Evolutionary conservation across 2,113 vertebrate genomes (phyloP).

Genomic region (Gulo gulo): DNA sequence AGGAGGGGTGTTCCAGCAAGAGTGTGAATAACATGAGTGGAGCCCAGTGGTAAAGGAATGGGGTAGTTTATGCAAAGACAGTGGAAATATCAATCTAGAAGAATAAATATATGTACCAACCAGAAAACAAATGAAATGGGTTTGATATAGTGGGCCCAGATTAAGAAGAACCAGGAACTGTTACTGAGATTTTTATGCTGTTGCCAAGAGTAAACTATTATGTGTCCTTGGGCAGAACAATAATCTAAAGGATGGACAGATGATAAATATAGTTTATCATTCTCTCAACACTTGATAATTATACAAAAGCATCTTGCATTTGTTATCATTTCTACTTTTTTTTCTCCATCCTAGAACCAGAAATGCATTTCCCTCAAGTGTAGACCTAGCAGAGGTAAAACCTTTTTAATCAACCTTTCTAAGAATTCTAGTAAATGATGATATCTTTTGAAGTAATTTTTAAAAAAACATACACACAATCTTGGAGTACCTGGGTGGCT

Average conservation of each 20-base stretch:
- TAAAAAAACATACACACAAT: not conserved
- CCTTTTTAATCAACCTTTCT: not conserved
- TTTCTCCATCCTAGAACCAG: not conserved
- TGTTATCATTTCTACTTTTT: not conserved
- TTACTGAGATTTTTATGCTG: not conserved
- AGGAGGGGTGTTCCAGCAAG: not conserved
- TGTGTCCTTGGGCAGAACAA: not conserved
- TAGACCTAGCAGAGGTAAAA: not conserved
- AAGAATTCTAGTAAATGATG: not conserved
- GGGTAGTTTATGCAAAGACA: not conserved
- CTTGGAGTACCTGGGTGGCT: not conserved
- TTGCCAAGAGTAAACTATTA: not conserved
- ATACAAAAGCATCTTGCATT: not conserved
- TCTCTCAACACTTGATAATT: not conserved
- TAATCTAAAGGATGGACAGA: not conserved
- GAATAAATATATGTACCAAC: not conserved
- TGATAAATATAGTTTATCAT: not conserved
- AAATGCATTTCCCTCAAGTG: not conserved
- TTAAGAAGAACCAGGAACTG: not conserved
- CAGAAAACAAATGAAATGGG: not conserved
- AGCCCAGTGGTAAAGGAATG: not conserved
- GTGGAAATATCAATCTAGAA: not conserved
- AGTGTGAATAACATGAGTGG: not conserved
- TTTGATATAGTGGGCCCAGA: not conserved
- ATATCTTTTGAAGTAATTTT: not conserved